Evolutionary conservation across 2,888 invertebrate species (phyloP), one percentile per base, ranked within the genome.

Genomic region (Ypsolopha scabrella): DNA sequence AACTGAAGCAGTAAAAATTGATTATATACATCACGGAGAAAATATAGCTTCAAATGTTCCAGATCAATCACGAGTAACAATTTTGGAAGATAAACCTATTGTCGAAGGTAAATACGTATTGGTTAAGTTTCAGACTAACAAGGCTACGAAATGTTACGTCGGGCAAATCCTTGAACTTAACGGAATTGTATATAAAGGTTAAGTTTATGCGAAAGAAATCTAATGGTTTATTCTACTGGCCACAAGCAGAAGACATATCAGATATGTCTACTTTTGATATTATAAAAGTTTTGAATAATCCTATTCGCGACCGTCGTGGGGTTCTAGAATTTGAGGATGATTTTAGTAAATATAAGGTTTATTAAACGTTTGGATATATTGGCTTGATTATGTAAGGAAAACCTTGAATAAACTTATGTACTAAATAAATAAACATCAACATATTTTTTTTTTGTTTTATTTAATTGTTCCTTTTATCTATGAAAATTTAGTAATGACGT

Each of bases 211-310:
- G 39, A 6, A 48, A 39, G 24, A 48, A 48, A 13, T 3, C 7
- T 2, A 10, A 24, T 6, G 48, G 39, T 48, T 41, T 38, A 24
- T 48, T 48, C 39, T 48, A 48, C 48, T 48, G 48, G 39, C 48
- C 48, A 24, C 24, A 24, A 24, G 24, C 2, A 24, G 34, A 45
- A 48, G 48, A 48, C 39, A 48, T 41, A 48, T 6, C 39, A 39
- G 48, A 48, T 14, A 48, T 48, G 48, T 48, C 33, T 48, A 39
- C 24, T 13, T 48, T 48, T n/a, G 47, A 47, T 47, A 13, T 36
- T 47, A 35, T 13, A 10, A 47, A 36, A 47, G 39, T 48, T 48
- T 48, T 41, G 13, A 41, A 41, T 6, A 14, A 41, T 41, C 11
- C 41, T 7, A 41, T 41, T 8, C 13, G 11, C 6, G 11, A 41